Percentiles rank a stretch among this genome's conserved stretches.
Evolutionary conservation across 2,113 vertebrate species (phyloP).

Genomic region (Misgurnus anguillicaudatus): DNA sequence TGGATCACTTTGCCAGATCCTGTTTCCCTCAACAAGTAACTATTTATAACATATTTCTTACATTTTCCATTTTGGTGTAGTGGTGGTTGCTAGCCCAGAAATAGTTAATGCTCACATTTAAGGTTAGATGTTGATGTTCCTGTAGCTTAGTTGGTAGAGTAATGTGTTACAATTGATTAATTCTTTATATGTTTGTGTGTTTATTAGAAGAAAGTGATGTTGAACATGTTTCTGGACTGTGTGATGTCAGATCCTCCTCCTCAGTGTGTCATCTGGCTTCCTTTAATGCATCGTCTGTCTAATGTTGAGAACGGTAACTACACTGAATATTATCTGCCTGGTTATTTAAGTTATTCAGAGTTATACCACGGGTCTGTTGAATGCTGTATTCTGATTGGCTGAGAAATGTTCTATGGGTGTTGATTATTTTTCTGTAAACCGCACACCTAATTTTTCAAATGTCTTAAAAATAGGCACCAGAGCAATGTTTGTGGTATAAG

Average conservation of each 20-base stretch:
- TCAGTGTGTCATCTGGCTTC: conserved; percentile 96
- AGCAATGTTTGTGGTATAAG: too few relatives aligned
- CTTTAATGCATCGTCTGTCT: conserved; percentile 91
- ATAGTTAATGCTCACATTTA: neutral
- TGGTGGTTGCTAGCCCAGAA: neutral
- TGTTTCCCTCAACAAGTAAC: conserved; percentile 94
- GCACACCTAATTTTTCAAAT: too few relatives aligned
- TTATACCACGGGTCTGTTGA: too few relatives aligned
- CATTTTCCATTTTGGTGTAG: neutral
- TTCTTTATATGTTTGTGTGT: conserved; percentile 39
- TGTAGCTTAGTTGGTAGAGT: too few relatives aligned
- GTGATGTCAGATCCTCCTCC: conserved; percentile 86
- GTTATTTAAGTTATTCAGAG: neutral
- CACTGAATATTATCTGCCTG: neutral
- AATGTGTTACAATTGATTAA: too few relatives aligned
- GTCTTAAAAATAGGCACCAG: too few relatives aligned
- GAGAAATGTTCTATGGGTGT: too few relatives aligned
- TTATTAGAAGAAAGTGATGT: conserved; percentile 87
- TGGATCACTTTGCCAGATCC: conserved; percentile 83
- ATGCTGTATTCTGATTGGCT: too few relatives aligned
- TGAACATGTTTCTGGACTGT: conserved; percentile 92
- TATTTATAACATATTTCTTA: neutral
- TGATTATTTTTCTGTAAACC: too few relatives aligned
- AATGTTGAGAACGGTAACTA: conserved; percentile 89
- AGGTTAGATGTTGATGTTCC: neutral